Conservation (phyloP, 2,113 vertebrate genomes). For the Corythaeola cristata region DNA sequence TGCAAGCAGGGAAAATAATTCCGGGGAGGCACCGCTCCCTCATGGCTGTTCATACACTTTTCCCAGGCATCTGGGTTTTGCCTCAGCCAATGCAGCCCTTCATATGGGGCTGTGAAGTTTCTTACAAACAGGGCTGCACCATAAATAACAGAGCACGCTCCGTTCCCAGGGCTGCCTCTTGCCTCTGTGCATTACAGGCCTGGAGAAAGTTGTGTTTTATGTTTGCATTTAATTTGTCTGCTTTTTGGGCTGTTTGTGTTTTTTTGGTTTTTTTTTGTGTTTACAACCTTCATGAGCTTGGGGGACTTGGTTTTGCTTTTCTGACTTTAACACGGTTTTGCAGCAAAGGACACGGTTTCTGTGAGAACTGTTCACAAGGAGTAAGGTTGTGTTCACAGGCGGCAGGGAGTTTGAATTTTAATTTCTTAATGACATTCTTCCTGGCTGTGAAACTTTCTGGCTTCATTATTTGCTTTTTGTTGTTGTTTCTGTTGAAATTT, state of each 20-base stretch:
- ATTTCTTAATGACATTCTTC: background rate
- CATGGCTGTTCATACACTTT: background rate
- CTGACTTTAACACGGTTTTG: background rate
- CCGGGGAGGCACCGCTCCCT: background rate
- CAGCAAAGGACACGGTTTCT: fast-evolving
- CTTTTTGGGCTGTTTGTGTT: background rate
- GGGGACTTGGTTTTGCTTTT: background rate
- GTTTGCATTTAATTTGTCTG: background rate
- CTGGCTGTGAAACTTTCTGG: background rate
- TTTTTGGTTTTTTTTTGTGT: background rate
- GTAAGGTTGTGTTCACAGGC: background rate
- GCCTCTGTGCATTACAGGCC: background rate
- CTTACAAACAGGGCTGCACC: background rate
- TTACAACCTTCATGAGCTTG: background rate
- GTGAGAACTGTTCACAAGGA: background rate
- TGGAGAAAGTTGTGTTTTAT: background rate
- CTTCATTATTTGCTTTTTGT: background rate
- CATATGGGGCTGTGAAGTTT: background rate
- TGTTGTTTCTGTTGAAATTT: conserved; percentile 7
- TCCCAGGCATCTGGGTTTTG: background rate
- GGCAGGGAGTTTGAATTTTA: background rate
- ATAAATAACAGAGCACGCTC: background rate
- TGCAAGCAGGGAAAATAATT: background rate
- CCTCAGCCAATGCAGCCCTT: background rate
- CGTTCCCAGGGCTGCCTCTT: background rate